phyloP scores from a whole-genome alignment of 2,888 invertebrate species.

The Trichogramma evanescens region DNA sequence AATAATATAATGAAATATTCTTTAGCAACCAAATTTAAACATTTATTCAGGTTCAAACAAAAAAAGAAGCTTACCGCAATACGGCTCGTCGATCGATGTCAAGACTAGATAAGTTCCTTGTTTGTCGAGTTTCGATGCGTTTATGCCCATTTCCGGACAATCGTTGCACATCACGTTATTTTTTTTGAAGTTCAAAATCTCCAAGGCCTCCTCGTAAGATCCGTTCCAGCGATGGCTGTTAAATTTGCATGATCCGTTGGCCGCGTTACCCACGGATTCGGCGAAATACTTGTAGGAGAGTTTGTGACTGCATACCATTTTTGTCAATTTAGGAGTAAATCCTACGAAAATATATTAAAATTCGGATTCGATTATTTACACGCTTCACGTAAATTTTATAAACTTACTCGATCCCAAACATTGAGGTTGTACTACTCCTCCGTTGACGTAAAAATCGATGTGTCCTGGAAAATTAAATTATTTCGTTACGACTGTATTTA shows the following conservation, averaged over 20 bases:
- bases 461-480: slow-evolving; percentile 33
- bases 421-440: slow-evolving; percentile 57
- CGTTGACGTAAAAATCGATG: slow-evolving; percentile 64
- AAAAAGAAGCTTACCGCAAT: slow-evolving; percentile 1
- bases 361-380: no score
- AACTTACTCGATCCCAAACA: slow-evolving; percentile 29
- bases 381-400: slow-evolving; percentile 43
- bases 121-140: background rate
- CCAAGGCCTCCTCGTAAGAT: slow-evolving; percentile 5
- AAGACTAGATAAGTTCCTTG: slow-evolving; percentile 13
- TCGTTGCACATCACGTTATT: background rate
- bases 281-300: slow-evolving; percentile 55
- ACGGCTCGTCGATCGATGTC: background rate
- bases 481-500: background rate
- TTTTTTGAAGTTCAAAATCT: background rate
- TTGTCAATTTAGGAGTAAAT: slow-evolving; percentile 22
- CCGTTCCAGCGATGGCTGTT: slow-evolving; percentile 14
- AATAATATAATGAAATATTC: background rate
- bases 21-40: background rate
- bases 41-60: background rate
- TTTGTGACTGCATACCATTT: slow-evolving; percentile 57
- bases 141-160: slow-evolving; percentile 15
- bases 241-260: background rate
- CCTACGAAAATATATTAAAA: background rate
- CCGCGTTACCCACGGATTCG: slow-evolving; percentile 46